Evolutionary conservation across 2,888 invertebrate genomes (phyloP), one percentile per base, ranked within the genome.

Genomic region (Cataglyphis albicans): DNA sequence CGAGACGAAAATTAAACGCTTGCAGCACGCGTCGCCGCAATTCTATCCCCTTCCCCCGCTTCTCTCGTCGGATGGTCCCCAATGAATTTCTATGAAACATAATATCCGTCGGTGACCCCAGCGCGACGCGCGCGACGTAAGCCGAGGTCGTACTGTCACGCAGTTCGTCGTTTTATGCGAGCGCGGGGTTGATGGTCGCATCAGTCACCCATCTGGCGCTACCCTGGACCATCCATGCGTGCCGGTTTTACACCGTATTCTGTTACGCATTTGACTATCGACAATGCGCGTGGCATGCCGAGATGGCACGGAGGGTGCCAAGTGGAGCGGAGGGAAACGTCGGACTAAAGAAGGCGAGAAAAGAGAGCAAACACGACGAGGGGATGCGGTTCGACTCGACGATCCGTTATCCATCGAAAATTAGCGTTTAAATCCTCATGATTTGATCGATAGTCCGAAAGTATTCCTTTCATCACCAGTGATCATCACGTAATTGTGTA

Each of bases 191-290:
- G 78, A 83, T 82, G 91, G 92, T 92, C 94, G 92, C 94, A 94
- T 94, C 94, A 93, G 94, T 94, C 94, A 94, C 94, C 94, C 94
- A 94, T 94, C 94, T 94, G 94, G 93, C 94, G 92, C 90, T 80
- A 92, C 91, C 89, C 84, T 86, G 83, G 92, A 92, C 92, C 92
- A 92, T 92, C 93, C 93, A 92, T 92, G 92, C 94, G 93, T 93
- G 90, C 91, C 91, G 90, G 91, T 84, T 92, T 92, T 93, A 92
- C 92, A 90, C 89, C 89, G 87, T 89, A 87, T 88, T 91, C 91
- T 90, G 91, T 90, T 90, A 90, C 91, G 91, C 93, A 92, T 93
- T 93, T 92, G 92, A 92, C 91, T 91, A 91, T 90, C 92, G 93
- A 93, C 94, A 94, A 94, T 93, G 92, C 92, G 91, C 91, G 89